Percentiles rank a stretch among this genome's conserved stretches.
phyloP scores from a whole-genome alignment of 2,888 invertebrate species.

The Chydorus sphaericus region DNA sequence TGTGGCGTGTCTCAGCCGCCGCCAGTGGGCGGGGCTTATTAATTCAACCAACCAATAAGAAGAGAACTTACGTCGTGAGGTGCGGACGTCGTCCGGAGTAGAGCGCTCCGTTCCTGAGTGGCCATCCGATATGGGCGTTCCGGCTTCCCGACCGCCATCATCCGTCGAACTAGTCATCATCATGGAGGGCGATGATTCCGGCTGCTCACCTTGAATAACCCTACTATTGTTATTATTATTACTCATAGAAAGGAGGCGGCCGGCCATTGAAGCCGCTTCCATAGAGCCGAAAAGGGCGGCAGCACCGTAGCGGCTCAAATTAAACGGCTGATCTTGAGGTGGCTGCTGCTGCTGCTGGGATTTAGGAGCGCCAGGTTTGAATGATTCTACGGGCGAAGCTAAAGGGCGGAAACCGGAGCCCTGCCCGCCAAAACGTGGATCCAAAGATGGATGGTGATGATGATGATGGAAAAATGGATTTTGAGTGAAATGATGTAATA shows the following conservation, averaged over 20 bases:
- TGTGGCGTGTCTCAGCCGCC: neutral
- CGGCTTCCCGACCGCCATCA: constrained; percentile 11
- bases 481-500: constrained; percentile 43
- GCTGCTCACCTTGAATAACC: constrained; percentile 1
- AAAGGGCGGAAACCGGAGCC: constrained; percentile 39
- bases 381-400: neutral
- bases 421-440: constrained; percentile 43
- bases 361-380: neutral
- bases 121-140: constrained; percentile 17
- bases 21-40: neutral
- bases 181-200: constrained; percentile 4
- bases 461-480: constrained; percentile 55
- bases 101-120: constrained; percentile 18
- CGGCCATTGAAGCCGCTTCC: constrained; percentile 1
- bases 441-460: constrained; percentile 30
- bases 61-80: constrained; percentile 8
- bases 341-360: neutral
- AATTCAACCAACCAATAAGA: neutral
- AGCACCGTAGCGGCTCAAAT: constrained; percentile 9
- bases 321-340: neutral
- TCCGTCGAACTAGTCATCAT: neutral
- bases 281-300: neutral
- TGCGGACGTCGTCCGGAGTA: constrained; percentile 17
- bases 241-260: constrained; percentile 4
- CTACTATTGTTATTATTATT: neutral